phyloP scores from a whole-genome alignment of 2,113 vertebrate species.

The Dasyurus viverrinus region DNA sequence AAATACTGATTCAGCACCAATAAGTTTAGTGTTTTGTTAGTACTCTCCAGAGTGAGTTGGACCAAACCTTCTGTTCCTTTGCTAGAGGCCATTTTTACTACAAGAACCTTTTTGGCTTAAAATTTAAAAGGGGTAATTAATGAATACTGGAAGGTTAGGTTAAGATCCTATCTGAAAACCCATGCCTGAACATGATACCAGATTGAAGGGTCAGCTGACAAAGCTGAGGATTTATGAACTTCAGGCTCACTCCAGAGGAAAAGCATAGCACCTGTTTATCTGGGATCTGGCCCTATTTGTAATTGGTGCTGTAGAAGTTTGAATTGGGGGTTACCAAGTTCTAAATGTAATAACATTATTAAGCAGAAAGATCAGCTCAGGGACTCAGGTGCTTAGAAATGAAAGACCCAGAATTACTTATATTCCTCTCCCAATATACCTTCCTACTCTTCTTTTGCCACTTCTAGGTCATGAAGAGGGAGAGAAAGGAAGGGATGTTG shows the following conservation, averaged over 20 bases:
- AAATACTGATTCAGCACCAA: neutral
- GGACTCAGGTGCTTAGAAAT: neutral
- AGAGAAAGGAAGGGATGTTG: neutral
- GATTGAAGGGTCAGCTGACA: neutral
- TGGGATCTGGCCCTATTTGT: neutral
- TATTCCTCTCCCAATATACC: neutral
- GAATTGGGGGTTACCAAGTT: neutral
- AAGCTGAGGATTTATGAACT: neutral
- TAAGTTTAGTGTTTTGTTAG: neutral
- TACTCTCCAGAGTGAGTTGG: neutral
- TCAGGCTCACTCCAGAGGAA: neutral
- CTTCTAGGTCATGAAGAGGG: neutral
- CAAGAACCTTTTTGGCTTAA: neutral
- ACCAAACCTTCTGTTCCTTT: neutral
- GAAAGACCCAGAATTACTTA: neutral
- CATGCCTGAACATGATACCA: neutral
- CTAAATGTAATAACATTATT: neutral
- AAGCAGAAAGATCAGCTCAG: too few relatives aligned
- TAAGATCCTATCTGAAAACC: neutral
- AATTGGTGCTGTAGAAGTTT: neutral
- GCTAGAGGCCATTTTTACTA: neutral
- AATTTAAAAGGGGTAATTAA: neutral
- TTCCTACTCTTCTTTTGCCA: neutral
- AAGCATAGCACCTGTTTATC: neutral
- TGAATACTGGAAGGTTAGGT: neutral